Base-by-base conservation (phyloP, 2,888 invertebrate genomes). In the Epicampocera succincta region DNA sequence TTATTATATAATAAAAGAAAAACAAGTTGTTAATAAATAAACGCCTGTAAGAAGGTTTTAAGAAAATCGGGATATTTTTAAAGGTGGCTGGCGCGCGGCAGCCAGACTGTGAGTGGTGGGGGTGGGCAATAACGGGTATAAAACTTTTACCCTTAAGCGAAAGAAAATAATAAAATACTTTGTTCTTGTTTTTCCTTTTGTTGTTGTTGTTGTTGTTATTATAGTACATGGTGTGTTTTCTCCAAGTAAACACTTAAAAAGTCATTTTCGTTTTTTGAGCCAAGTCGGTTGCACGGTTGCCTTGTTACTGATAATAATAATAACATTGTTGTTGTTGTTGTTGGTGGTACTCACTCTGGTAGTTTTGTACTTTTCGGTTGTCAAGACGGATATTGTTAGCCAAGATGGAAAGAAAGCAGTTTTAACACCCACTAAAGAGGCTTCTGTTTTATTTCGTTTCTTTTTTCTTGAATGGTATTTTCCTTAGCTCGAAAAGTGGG, bases 181-280 rank as follows among this genome's bases (percentile, higher is more conserved):
- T 15, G 38, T 61, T 29, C 12, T 72, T 61, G n/a, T 48, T 33
- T 33, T 33, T 29, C 29, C 6, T 29, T 4, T 29, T 29, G 3
- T 29, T 29, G 3, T n/a, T n/a, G n/a, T 42, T 15, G 38, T 61
- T 29, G 8, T 72, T 61, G n/a, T 48, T 33, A 8, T 33, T 48
- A 6, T 48, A 46, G 21, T 46, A 21, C n/a, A 46, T 9, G 3
- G 42, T 50, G 40, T 56, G 29, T 78, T 73, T 72, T 11, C 21
- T 54, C 50, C 33, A 52, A 69, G 74, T 78, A 66, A 78, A 69
- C 81, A 81, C 81, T 81, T 81, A 65, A 81, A 77, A 77, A 81
- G 75, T 81, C 40, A 73, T 81, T 76, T 71, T 60, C 19, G 52
- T 61, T 6, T 17, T 8, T 33, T 9, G 33, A 54, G 71, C 19